Evolutionary conservation across 2,113 vertebrate species (phyloP).

Genomic region (Channa maculata): DNA sequence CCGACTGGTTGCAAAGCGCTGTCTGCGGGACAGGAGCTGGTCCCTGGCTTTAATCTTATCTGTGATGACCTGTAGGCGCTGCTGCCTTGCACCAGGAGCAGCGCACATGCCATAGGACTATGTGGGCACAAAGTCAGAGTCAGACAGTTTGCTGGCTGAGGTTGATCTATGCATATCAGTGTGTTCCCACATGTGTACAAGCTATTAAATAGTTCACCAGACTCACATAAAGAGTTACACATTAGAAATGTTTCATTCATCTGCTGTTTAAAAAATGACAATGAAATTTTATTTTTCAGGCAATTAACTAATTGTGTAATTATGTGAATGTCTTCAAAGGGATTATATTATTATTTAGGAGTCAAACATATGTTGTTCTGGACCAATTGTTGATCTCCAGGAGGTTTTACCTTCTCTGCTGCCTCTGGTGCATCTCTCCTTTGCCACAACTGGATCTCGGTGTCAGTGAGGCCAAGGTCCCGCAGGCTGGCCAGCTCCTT

Average conservation of each 20-base stretch:
- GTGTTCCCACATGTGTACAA: background rate
- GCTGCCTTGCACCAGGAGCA: constrained; percentile 85
- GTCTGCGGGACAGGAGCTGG: constrained; percentile 88
- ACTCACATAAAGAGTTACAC: too few relatives aligned
- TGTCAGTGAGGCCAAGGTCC: constrained; percentile 91
- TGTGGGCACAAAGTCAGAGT: background rate
- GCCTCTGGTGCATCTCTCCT: constrained; percentile 75
- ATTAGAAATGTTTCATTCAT: background rate
- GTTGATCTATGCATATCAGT: background rate
- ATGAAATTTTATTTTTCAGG: background rate
- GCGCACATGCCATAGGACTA: constrained; percentile 86
- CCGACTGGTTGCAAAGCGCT: constrained; percentile 91
- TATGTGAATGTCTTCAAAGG: too few relatives aligned
- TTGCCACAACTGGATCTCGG: constrained; percentile 91
- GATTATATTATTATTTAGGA: too few relatives aligned
- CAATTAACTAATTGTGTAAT: too few relatives aligned
- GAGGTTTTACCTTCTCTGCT: constrained; percentile 70
- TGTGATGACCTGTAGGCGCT: constrained; percentile 88
- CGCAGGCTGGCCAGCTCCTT: constrained; percentile 86
- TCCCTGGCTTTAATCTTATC: constrained; percentile 89
- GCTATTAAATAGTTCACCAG: background rate
- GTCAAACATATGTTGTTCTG: too few relatives aligned
- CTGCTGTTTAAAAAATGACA: background rate
- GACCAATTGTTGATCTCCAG: background rate
- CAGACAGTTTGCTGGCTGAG: background rate